Evolutionary conservation across 2,888 invertebrate genomes (phyloP), one percentile per base, ranked within the genome.

Genomic region (Synergus gifuensis): DNA sequence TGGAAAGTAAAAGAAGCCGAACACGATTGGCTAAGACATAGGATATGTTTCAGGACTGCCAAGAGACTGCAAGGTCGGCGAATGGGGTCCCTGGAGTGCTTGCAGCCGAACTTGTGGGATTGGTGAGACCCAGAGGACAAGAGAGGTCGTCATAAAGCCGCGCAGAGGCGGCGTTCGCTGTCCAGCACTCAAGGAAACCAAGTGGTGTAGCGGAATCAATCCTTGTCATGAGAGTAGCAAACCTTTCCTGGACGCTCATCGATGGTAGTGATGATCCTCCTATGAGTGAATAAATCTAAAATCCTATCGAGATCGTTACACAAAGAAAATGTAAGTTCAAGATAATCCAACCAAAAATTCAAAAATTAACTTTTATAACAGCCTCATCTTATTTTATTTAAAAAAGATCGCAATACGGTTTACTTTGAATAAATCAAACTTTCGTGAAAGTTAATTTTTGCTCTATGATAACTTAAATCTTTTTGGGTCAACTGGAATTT

Each of bases 91-190:
- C 79, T 98, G 97, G 98, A 96, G 96, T 89, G 93, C 95, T 11
- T 98, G 98, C 93, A 97, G 96, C 92, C 96, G 96, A 90, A 96
- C 96, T 77, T 98, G 98, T 90, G 98, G 98, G 84, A 97, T 98
- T 82, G 98, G 98, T 40, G 96, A 97, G 89, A 97, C 96, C 92
- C 94, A 96, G 91, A 95, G 98, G 87, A 95, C 95, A 86, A 94
- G 98, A 83, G 95, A 95, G 86, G 95, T 98, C 79, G 93, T 96
- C 85, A 95, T 96, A 87, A 95, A 96, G 86, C 95, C 97, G 78
- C 94, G 96, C 82, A 94, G 96, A 16, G 97, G 97, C 16, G 98
- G 98, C 12, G 93, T 95, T 44, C 94, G 95, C 8, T 98, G 98
- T 93, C 97, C 97, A 8, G 96, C 97, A 14, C 94, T 98, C 78